phyloP scores from a whole-genome alignment of 2,113 vertebrate species.

The Ondatra zibethicus region DNA sequence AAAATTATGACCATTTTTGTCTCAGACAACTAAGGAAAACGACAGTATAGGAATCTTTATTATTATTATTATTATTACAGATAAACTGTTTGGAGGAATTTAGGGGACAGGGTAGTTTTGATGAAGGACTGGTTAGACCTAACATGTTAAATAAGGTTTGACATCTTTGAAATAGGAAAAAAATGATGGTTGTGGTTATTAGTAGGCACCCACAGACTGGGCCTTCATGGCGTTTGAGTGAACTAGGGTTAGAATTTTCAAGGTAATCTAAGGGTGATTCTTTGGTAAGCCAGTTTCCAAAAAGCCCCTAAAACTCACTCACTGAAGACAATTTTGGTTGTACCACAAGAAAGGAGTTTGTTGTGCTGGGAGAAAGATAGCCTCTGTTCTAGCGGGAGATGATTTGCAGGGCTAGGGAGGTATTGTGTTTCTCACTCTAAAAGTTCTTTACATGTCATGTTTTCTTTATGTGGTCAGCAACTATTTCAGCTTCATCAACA shows the following conservation, averaged over 20 bases:
- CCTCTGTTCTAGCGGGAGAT: background rate
- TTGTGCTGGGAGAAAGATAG: background rate
- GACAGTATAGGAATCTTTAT: background rate
- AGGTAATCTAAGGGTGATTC: conserved; percentile 38
- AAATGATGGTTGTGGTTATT: background rate
- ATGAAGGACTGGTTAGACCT: conserved; percentile 8
- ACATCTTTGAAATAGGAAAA: background rate
- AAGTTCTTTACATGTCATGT: background rate
- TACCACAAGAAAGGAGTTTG: background rate
- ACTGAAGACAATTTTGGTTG: background rate
- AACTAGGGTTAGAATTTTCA: conserved; percentile 17
- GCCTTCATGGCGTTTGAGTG: conserved; percentile 19
- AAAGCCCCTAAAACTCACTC: background rate
- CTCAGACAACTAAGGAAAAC: conserved; percentile 39
- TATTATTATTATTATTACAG: background rate
- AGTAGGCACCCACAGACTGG: background rate
- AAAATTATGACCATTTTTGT: conserved; percentile 19
- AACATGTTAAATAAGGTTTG: background rate
- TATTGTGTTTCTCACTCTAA: background rate
- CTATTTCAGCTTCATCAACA: conserved; percentile 25
- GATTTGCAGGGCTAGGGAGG: background rate
- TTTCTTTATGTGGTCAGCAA: conserved; percentile 47
- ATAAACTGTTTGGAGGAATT: background rate
- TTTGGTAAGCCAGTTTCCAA: conserved; percentile 39
- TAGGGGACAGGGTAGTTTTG: conserved; percentile 28